Evolutionary conservation across 2,888 invertebrate genomes (phyloP), one percentile per base, ranked within the genome.

Genomic region (Pyrrhia umbra): DNA sequence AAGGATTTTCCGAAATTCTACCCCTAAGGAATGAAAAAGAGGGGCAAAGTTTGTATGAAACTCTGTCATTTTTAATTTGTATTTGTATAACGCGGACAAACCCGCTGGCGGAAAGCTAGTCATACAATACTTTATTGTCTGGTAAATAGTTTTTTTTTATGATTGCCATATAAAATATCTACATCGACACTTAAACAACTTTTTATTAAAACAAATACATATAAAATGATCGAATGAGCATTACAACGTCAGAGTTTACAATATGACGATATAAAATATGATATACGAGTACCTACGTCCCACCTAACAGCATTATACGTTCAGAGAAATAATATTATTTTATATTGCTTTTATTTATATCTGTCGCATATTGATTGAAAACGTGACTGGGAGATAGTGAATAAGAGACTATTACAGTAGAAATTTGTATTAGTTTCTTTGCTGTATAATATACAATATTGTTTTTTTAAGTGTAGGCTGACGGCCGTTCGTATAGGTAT

Each of bases 341-440:
- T 21, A 46, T 39, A 46, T 58, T 50, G n/a, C 23, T 40, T 50
- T 37, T 58, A 21, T 37, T 10, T 34, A 16, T 37, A n/a, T 58
- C 16, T 64, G 10, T 21, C 6, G 30, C 13, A 50, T 52, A 52
- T 45, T 52, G 42, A 75, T 68, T 61, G 52, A 56, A 64, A 43
- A 75, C 71, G 68, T 74, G 68, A 25, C 52, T 39, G 34, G 49
- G 15, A 37, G 21, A 27, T 30, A 18, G 23, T 34, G 15, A n/a
- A 47, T n/a, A 10, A n/a, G 9, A 30, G 10, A 6, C 34, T 54
- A 27, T 34, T 21, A 20, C 6, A 4, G 15, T 40, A n/a, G 6
- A 64, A 34, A 1, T 0, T 16, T 46, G 1, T 10, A 6, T 43
- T 6, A 9, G 1, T 13, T 30, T 20, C 59, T 34, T 47, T 10